Conservation (phyloP, 2,888 invertebrate genomes). For the Flexamia atlantica region DNA sequence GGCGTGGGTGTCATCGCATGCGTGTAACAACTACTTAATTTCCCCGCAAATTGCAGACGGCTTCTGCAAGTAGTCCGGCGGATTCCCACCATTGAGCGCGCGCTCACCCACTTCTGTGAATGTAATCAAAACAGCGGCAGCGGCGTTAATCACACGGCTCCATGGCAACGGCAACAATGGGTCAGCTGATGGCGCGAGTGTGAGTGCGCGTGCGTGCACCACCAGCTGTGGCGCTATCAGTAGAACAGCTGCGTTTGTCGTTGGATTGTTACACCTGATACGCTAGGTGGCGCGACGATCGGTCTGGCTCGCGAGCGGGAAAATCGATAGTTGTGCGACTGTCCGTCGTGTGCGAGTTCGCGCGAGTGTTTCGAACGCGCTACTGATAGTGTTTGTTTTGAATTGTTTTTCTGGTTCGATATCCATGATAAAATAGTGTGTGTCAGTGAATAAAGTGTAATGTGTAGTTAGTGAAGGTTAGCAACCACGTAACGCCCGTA, state of each 20-base stretch:
- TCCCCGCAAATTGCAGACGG: neutral
- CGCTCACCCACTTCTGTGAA: conserved; percentile 30
- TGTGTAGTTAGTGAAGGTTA: conserved; percentile 2
- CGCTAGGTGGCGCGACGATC: conserved; percentile 4
- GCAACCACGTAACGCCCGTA: neutral
- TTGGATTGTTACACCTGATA: conserved; percentile 45
- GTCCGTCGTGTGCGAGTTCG: no score
- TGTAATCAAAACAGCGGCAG: neutral
- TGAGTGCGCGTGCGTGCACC: conserved; percentile 10
- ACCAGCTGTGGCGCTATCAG: conserved; percentile 28
- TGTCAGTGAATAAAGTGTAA: neutral
- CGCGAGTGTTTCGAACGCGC: neutral
- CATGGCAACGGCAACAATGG: neutral
- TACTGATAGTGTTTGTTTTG: neutral
- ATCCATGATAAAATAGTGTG: no score
- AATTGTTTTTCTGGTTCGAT: no score
- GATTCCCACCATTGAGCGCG: conserved; percentile 9
- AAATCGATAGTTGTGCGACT: conserved; percentile 24
- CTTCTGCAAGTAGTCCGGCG: conserved; percentile 11
- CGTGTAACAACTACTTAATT: conserved; percentile 1
- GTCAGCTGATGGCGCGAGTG: conserved; percentile 10
- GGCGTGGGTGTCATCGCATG: neutral
- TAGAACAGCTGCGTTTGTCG: conserved; percentile 27
- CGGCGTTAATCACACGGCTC: neutral
- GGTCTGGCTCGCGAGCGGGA: conserved; percentile 3